A percentile compares a stretch with the other conserved stretches of the same genome.
phyloP scores from a whole-genome alignment of 2,113 vertebrate genomes.

The Nothocercus nigrocapillus region DNA sequence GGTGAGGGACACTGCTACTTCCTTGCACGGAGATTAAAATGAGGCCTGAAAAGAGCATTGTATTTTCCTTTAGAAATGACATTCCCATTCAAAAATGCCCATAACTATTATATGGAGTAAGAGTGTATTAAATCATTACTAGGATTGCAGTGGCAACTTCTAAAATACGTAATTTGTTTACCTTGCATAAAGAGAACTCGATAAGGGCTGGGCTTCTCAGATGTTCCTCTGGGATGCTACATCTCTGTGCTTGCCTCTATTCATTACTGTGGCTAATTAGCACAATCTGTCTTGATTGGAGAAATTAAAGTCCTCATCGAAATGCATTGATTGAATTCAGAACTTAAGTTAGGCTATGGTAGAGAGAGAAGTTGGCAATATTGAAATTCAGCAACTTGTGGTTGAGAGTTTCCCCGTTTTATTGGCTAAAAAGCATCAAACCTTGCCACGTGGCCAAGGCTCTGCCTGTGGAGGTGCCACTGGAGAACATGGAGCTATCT shows the following conservation, averaged over 20 bases:
- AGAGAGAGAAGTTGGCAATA: background rate
- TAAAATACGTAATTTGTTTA: background rate
- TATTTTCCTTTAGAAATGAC: background rate
- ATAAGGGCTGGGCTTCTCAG: background rate
- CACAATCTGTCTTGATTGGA: background rate
- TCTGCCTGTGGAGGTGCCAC: background rate
- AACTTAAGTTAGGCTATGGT: background rate
- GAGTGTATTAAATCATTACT: background rate
- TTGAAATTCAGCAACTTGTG: background rate
- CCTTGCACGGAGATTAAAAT: constrained; percentile 3
- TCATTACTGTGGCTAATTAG: background rate
- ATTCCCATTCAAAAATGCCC: background rate
- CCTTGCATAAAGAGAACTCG: background rate
- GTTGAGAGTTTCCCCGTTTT: background rate
- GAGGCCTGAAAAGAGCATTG: background rate
- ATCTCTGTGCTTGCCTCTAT: background rate
- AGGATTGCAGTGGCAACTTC: background rate
- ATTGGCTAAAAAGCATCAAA: background rate
- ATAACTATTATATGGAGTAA: background rate
- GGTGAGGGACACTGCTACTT: background rate
- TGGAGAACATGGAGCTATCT: background rate
- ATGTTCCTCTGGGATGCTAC: background rate
- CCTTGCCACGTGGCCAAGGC: background rate
- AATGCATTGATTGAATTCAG: background rate
- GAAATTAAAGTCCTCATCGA: background rate